These are phyloP conservation scores for Anthophora plumipes DNA, from an alignment of 2,888 invertebrate species.

Conservation along the genomic window DNA sequence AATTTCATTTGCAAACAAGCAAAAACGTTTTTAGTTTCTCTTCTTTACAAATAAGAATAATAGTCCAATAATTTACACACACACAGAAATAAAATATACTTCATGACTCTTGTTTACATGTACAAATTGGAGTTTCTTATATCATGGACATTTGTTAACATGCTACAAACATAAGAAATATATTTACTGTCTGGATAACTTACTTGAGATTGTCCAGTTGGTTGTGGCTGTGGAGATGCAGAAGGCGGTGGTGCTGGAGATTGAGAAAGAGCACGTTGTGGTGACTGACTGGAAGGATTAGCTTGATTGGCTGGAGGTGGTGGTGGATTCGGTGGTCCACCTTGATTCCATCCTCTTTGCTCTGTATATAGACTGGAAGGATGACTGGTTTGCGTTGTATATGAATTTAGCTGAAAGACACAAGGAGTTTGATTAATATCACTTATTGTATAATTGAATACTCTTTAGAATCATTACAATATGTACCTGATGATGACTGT, in stretches of 20 bases:
- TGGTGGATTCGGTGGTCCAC: conserved; percentile 81
- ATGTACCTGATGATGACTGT: conserved; percentile 82
- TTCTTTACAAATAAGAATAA: not conserved
- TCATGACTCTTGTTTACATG: not conserved
- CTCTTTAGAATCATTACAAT: not conserved
- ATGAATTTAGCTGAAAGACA: conserved; percentile 80
- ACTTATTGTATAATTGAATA: not conserved
- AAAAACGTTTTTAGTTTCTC: not conserved
- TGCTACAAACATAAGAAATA: not conserved
- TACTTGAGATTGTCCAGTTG: conserved; percentile 80
- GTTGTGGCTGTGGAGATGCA: conserved; percentile 83
- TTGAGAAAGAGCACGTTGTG: conserved; percentile 83
- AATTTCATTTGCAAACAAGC: not conserved
- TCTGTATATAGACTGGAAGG: conserved; percentile 82
- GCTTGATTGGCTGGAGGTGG: conserved; percentile 80
- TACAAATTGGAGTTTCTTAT: not conserved
- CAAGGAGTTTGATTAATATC: not conserved
- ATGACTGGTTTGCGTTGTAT: conserved; percentile 80
- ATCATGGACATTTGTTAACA: not conserved
- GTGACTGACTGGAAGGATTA: conserved; percentile 82
- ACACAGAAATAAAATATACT: not conserved
- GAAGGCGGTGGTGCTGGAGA: conserved; percentile 84
- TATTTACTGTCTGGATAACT: conserved; percentile 15
- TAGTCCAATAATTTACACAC: too few species aligned
- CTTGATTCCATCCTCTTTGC: conserved; percentile 83